Conservation (phyloP, 2,888 invertebrate genomes). For the Terebella lapidaria region DNA sequence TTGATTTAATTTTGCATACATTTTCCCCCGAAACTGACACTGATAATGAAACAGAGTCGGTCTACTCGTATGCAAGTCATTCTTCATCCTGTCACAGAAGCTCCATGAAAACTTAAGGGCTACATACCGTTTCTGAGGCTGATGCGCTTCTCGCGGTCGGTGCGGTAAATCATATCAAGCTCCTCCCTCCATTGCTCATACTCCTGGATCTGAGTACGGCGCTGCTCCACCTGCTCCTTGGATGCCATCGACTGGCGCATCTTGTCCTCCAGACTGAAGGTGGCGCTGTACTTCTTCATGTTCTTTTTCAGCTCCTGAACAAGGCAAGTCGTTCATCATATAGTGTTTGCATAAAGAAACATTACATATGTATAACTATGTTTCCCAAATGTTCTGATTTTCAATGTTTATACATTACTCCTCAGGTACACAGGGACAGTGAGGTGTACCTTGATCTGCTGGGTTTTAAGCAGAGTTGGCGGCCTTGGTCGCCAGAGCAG, state of each 20-base stretch:
- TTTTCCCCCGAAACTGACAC: too few species aligned
- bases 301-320: constrained; percentile 92
- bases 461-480: constrained; percentile 73
- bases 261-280: constrained; percentile 94
- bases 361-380: too few species aligned
- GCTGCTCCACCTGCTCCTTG: constrained; percentile 89
- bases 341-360: neutral
- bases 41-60: too few species aligned
- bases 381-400: too few species aligned
- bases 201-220: constrained; percentile 79
- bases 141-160: constrained; percentile 73
- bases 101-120: too few species aligned
- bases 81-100: too few species aligned
- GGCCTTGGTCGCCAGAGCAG: constrained; percentile 95
- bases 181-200: constrained; percentile 76
- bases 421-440: neutral
- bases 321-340: too few species aligned
- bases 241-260: constrained; percentile 87
- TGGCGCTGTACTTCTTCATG: constrained; percentile 91
- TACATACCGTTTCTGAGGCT: constrained; percentile 80
- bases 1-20: too few species aligned
- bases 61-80: too few species aligned
- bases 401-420: too few species aligned
- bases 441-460: constrained; percentile 63
- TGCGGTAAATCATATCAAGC: constrained; percentile 68